Base-by-base conservation (phyloP, 2,113 vertebrate genomes). In the Benitochromis conjunctus region DNA sequence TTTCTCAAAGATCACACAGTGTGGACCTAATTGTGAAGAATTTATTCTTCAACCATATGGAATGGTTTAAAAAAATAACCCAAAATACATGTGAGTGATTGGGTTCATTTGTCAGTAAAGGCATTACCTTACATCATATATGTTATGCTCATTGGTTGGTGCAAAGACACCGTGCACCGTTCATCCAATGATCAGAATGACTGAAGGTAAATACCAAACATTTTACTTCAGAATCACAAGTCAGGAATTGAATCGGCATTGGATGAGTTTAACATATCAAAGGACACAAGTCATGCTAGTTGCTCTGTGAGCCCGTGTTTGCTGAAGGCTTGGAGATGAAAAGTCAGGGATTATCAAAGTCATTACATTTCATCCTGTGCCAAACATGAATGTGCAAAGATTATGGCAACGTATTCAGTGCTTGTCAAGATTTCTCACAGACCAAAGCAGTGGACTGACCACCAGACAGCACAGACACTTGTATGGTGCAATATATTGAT, bases 281-380 rank as follows among this genome's bases (percentile, higher is more conserved):
- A 76, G 69, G 69, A 31, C 69, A 31, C 43, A 12, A 56, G 43
- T 29, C 74, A 64, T 19, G 19, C 48, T 55, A 4, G 58, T 57
- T 56, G 8, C 48, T 56, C 77, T 6, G 6, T 21, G 19, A 80
- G 64, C 58, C 51, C 12, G 51, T 34, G 19, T 85, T 85, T 3
- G 53, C 64, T 85, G 36, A 57, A 62, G 71, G 55, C 71, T 60
- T 29, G 31, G 31, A 85, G 76, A 79, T 85, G 76, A 78, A 85
- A 76, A 58, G 76, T 66, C 77, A 46, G 26, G 36, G 36, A 69
- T 80, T 71, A 85, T 77, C 74, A 78, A 29, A 78, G 71, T 48
- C 58, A 64, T 54, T 55, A 43, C 76, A 46, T 48, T 56, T 36
- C 48, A 16, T 66, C 60, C 60, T 34, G 60, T 56, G 83, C 24